phyloP scores from a whole-genome alignment of 2,797 vertebrate species.

The Etheostoma nigrum region DNA sequence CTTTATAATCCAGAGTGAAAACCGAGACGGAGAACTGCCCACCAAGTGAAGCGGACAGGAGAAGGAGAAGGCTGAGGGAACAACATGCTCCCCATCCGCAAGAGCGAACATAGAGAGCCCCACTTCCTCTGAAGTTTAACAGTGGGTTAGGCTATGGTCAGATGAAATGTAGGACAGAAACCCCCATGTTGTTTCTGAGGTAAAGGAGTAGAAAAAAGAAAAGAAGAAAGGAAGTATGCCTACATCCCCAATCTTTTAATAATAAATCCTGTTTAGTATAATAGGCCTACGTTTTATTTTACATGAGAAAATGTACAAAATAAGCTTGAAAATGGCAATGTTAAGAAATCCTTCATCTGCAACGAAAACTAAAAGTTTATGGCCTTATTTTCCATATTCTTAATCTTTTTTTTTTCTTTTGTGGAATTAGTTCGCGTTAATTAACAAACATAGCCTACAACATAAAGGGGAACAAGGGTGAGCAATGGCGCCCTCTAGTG shows the following conservation, averaged over 20 bases:
- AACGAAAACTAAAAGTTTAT: background rate
- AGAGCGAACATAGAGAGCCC: slow-evolving; percentile 7
- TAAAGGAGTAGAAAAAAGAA: background rate
- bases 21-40: slow-evolving; percentile 76
- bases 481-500: slow-evolving; percentile 64
- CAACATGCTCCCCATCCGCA: slow-evolving; percentile 38
- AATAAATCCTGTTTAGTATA: slow-evolving; percentile 2
- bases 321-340: background rate
- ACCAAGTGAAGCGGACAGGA: slow-evolving; percentile 48
- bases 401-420: background rate
- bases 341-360: background rate
- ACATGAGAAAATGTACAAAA: background rate
- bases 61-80: slow-evolving; percentile 21
- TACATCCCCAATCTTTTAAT: background rate
- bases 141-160: background rate
- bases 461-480: background rate
- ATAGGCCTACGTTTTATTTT: background rate
- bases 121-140: background rate
- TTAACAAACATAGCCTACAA: background rate
- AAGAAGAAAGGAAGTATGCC: background rate
- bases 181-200: background rate
- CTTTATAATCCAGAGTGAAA: slow-evolving; percentile 77
- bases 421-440: background rate
- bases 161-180: slow-evolving; percentile 31
- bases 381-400: background rate